Percentiles rank a stretch among this genome's conserved stretches.
Conservation (phyloP, 2,888 invertebrate species). For the Epiblema foenella region DNA sequence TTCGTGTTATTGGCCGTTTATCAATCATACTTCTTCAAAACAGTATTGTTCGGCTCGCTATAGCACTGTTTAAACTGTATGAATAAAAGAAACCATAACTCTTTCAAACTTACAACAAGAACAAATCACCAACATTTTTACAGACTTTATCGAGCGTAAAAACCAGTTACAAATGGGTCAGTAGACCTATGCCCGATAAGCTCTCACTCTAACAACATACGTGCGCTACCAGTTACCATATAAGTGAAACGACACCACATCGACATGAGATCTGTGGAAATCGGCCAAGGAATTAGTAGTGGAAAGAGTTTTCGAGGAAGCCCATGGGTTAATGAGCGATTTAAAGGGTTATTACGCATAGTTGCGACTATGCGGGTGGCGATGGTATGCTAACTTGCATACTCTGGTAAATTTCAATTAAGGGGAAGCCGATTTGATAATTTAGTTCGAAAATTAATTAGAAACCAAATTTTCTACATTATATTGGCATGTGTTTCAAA, state of each 20-base stretch:
- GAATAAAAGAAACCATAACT: not conserved
- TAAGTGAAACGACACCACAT: slow-evolving; percentile 57
- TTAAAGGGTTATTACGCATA: not conserved
- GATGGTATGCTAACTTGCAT: not conserved
- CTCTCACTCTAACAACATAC: slow-evolving; percentile 46
- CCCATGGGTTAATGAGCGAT: not conserved
- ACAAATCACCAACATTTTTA: slow-evolving; percentile 29
- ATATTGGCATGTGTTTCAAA: not conserved
- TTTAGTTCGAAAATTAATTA: too few relatives aligned
- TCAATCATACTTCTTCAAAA: not conserved
- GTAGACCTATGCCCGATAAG: slow-evolving; percentile 43
- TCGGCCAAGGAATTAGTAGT: slow-evolving; percentile 52
- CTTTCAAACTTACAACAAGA: not conserved
- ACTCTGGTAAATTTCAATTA: not conserved
- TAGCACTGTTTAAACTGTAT: too few relatives aligned
- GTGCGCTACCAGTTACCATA: slow-evolving; percentile 57
- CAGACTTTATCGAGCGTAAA: slow-evolving; percentile 26
- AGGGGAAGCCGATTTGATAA: not conserved
- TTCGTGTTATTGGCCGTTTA: not conserved
- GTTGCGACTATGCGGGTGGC: not conserved
- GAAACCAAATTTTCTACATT: too few relatives aligned
- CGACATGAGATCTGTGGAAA: slow-evolving; percentile 55
- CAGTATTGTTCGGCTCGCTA: too few relatives aligned
- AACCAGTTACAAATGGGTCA: slow-evolving; percentile 42
- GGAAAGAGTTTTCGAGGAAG: slow-evolving; percentile 45